A percentile compares a stretch with the other conserved stretches of the same genome.
These are phyloP conservation scores for Craseonycteris thonglongyai DNA, from an alignment of 2,113 vertebrate genomes.

Conservation along the genomic window DNA sequence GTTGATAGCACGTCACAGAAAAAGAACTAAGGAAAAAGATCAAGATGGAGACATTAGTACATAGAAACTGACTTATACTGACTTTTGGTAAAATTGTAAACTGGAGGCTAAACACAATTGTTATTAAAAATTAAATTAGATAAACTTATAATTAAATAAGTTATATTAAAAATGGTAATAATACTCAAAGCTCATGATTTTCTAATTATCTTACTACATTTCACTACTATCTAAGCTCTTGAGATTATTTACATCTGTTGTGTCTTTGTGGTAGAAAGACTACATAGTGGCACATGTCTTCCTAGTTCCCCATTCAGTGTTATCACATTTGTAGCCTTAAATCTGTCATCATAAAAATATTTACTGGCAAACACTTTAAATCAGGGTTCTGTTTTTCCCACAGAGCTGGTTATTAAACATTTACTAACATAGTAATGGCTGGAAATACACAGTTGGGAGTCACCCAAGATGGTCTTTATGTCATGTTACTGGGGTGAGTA, in stretches of 20 bases:
- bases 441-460: not conserved
- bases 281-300: not conserved
- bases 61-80: not conserved
- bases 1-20: not conserved
- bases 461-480: not conserved
- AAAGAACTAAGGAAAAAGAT: not conserved
- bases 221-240: not conserved
- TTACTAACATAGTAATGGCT: not conserved
- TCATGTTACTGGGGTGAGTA: not conserved
- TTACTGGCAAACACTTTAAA: not conserved
- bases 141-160: not conserved
- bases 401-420: not conserved
- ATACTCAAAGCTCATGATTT: not conserved
- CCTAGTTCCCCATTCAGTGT: not conserved
- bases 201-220: not conserved
- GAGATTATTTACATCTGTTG: not conserved
- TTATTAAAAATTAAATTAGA: not conserved
- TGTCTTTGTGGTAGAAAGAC: not conserved
- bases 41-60: not conserved
- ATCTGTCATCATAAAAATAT: not conserved
- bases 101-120: not conserved
- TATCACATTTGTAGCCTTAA: not conserved
- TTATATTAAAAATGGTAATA: not conserved
- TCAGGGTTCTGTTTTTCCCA: not conserved
- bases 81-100: not conserved